Percentiles rank a stretch among this genome's conserved stretches.
These are phyloP conservation scores for Patagioenas fasciata DNA, from an alignment of 2,113 vertebrate species.

Conservation along the genomic window DNA sequence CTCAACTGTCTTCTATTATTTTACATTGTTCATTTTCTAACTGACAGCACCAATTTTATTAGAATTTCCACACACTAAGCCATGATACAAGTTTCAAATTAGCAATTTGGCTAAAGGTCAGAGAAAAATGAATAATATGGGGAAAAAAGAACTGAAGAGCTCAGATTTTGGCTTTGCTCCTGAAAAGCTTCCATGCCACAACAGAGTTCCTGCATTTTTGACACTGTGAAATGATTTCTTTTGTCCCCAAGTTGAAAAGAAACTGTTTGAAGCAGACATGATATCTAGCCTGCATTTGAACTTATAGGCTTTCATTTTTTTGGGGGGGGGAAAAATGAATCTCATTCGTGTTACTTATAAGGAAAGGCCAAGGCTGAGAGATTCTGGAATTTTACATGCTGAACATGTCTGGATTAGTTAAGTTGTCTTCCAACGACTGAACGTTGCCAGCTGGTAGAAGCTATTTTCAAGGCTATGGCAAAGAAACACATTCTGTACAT, in stretches of 20 bases:
- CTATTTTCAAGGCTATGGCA: not conserved
- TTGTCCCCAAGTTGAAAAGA: not conserved
- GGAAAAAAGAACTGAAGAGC: not conserved
- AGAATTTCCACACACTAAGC: conserved; percentile 15
- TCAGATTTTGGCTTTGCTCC: not conserved
- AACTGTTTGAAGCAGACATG: not conserved
- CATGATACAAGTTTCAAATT: not conserved
- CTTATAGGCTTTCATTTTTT: not conserved
- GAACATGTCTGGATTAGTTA: conserved; percentile 48
- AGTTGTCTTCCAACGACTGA: not conserved
- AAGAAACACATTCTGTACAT: not conserved
- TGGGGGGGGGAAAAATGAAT: not conserved
- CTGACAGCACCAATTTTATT: conserved; percentile 6
- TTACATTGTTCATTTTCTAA: not conserved
- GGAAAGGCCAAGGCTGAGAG: not conserved
- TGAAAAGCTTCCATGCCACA: not conserved
- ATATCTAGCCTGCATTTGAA: not conserved
- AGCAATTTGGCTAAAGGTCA: conserved; percentile 23
- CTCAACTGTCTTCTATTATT: not conserved
- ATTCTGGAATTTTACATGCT: not conserved
- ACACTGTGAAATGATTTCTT: not conserved
- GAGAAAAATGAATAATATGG: not conserved
- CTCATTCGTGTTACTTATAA: not conserved
- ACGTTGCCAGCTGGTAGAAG: not conserved
- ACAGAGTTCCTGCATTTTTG: not conserved